Conservation (phyloP, 2,113 vertebrate species). For the Sapajus apella region DNA sequence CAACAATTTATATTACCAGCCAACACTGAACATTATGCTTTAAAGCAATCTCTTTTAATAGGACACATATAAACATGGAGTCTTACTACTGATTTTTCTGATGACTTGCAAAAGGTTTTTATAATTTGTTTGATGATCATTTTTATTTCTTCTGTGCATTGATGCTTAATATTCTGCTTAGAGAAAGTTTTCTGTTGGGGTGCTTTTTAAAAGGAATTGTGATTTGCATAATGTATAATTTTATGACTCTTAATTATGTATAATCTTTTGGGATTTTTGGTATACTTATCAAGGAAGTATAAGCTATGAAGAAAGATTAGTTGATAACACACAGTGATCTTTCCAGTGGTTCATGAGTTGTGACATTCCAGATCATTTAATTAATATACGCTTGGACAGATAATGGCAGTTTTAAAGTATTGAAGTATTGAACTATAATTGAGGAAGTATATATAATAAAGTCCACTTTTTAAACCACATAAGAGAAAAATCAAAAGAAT, state of each 20-base stretch:
- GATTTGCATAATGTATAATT: neutral
- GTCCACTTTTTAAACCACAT: neutral
- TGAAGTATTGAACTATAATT: neutral
- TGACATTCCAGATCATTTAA: neutral
- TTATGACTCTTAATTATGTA: constrained; percentile 13
- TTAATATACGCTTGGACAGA: neutral
- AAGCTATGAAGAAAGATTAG: neutral
- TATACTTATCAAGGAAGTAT: neutral
- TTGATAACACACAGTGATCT: neutral
- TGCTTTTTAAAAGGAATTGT: neutral
- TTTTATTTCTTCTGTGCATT: constrained; percentile 28
- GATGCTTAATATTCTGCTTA: neutral
- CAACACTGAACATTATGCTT: neutral
- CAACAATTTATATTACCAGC: neutral
- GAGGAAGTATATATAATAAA: neutral
- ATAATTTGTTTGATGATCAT: neutral
- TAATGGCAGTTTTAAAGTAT: neutral
- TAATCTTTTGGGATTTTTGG: neutral
- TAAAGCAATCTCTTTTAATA: neutral
- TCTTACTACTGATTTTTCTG: neutral
- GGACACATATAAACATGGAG: neutral
- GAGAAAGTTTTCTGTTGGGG: neutral
- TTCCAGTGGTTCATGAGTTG: neutral
- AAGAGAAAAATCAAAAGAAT: constrained; percentile 6
- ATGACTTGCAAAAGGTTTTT: neutral